Conservation (phyloP, 2,113 vertebrate genomes). For the Malurus cyaneus region DNA sequence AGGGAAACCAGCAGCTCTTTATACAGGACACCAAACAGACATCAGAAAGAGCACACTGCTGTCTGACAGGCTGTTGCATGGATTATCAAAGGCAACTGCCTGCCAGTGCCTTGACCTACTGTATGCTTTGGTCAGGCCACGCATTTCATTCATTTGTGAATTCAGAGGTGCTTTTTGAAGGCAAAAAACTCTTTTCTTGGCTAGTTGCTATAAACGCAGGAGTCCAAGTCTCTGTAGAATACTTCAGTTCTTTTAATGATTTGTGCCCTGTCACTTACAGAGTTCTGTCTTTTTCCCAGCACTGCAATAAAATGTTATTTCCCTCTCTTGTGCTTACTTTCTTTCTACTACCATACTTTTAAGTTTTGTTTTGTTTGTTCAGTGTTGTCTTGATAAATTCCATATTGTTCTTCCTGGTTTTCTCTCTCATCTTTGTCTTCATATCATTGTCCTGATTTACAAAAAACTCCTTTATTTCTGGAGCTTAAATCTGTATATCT, state of each 20-base stretch:
- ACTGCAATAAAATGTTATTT: slow-evolving; percentile 15
- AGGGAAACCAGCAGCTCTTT: slow-evolving; percentile 6
- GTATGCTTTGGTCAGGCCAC: slow-evolving; percentile 37
- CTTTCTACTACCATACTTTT: slow-evolving; percentile 17
- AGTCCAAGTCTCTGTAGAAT: slow-evolving; percentile 61
- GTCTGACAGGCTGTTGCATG: slow-evolving; percentile 50
- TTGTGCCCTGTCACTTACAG: slow-evolving; percentile 36
- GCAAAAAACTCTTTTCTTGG: slow-evolving; percentile 31
- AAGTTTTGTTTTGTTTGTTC: slow-evolving; percentile 43
- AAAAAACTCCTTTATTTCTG: slow-evolving; percentile 31
- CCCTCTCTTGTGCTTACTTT: slow-evolving; percentile 26
- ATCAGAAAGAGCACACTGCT: slow-evolving; percentile 42
- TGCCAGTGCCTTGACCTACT: slow-evolving; percentile 53
- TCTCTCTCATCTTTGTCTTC: slow-evolving; percentile 6
- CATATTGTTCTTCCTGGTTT: slow-evolving; percentile 36
- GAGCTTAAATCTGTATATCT: slow-evolving; percentile 9
- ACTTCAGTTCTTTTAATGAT: slow-evolving; percentile 57
- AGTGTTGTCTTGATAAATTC: slow-evolving; percentile 19
- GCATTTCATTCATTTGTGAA: slow-evolving; percentile 54
- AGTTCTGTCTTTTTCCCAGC: slow-evolving; percentile 20
- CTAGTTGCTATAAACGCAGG: slow-evolving; percentile 40
- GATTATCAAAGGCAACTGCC: slow-evolving; percentile 53
- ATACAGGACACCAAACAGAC: slow-evolving; percentile 38
- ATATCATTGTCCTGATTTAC: slow-evolving; percentile 9
- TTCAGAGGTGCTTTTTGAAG: slow-evolving; percentile 61